These are phyloP conservation scores for Octomys mimax DNA, from an alignment of 2,797 vertebrate species.

Conservation along the genomic window DNA sequence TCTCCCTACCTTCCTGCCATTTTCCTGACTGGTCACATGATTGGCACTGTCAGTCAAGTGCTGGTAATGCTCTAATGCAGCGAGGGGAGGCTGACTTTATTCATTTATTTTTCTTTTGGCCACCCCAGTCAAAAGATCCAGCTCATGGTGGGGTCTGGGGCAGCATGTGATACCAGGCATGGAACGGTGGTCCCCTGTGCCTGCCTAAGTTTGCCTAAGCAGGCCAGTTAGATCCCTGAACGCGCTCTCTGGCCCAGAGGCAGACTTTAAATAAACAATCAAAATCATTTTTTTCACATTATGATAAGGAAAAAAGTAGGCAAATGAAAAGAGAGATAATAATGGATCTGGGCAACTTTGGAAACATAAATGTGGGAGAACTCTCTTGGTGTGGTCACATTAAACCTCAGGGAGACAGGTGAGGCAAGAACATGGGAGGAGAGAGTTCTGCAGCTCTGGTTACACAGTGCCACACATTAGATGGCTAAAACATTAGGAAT, in stretches of 20 bases:
- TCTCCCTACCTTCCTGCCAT: background rate
- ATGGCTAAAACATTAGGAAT: background rate
- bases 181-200: no score
- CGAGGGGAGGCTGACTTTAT: background rate
- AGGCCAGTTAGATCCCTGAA: no score
- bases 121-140: no score
- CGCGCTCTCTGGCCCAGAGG: no score
- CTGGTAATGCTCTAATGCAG: background rate
- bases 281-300: background rate
- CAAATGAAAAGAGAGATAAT: background rate
- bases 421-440: accelerated
- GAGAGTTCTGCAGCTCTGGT: accelerated
- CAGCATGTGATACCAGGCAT: no score
- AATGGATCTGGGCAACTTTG: no score
- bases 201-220: no score
- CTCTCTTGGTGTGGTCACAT: background rate
- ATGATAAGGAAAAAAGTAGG: background rate
- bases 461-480: background rate
- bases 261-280: background rate
- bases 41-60: background rate
- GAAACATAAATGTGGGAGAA: background rate
- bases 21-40: background rate
- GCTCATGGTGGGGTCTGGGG: no score
- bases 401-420: background rate
- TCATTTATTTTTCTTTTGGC: no score